Evolutionary conservation across 2,888 invertebrate genomes (phyloP), one percentile per base, ranked within the genome.

Genomic region (Drosophila dives): DNA sequence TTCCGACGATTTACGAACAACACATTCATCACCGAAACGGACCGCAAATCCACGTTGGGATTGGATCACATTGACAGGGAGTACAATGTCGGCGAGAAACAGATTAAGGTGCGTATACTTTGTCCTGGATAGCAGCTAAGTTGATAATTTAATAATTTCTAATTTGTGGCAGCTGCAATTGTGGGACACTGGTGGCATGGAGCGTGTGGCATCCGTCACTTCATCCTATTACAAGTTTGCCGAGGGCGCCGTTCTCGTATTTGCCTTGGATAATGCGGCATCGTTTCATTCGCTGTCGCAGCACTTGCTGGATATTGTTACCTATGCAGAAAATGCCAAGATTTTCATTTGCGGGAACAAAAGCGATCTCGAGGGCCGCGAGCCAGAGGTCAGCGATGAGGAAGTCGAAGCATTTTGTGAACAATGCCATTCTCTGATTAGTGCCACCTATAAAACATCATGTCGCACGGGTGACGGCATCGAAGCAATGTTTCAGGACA

Each of bases 171-270:
- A 98, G 98, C 94, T 99, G 74, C 98, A 98, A 93, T 93, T 99
- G 81, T 99, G 98, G 98, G 99, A 99, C 92, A 99, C 99, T 42
- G 98, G 98, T 80, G 98, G 98, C 56, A 98, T 99, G 97, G 99
- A 99, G 93, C 94, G 98, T 86, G 98, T 98, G 75, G 98, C 98
- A 53, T 98, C 98, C 4, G 97, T 99, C 26, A 98, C 98, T 15
- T 97, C 98, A 34, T 98, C 97, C 91, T 99, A 99, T 92, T 99
- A 98, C 92, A 98, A 98, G 93, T 98, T 98, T 94, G 97, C 98
- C 4, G 98, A 98, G 92, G 98, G 98, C 72, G 98, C 98, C 67
- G 96, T 99, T 85, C 94, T 99, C 75, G 98, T 98, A 8, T 99
- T 98, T 94, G 96, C 97, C 42, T 94, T 98, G 77, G 97, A 98